phyloP scores from a whole-genome alignment of 2,888 invertebrate genomes.

The Arrhopalites spinosus region DNA sequence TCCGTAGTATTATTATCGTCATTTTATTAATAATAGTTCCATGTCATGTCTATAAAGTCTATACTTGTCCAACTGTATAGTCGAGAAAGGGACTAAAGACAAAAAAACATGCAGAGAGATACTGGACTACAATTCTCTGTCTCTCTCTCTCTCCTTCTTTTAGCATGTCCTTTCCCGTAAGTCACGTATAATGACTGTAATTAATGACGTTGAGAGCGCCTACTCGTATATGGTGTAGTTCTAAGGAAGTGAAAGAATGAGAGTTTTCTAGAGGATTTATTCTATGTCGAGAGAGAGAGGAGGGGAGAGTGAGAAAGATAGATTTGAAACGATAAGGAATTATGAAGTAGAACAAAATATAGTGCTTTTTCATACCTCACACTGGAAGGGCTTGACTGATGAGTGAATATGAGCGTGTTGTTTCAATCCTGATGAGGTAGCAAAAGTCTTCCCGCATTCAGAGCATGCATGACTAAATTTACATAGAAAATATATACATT shows the following conservation, averaged over 20 bases:
- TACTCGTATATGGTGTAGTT: neutral
- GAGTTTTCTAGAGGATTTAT: neutral
- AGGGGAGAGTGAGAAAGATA: neutral
- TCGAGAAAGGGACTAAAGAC: too few relatives aligned
- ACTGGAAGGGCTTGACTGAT: constrained; percentile 96
- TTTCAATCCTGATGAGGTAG: constrained; percentile 95
- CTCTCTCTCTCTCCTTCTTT: too few relatives aligned
- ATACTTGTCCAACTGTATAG: too few relatives aligned
- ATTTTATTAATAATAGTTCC: too few relatives aligned
- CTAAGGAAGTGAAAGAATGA: neutral
- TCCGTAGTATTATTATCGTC: too few relatives aligned
- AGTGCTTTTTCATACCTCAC: constrained; percentile 64
- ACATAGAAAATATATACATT: too few relatives aligned
- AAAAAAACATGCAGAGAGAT: too few relatives aligned
- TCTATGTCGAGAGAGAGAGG: neutral
- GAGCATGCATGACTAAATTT: constrained; percentile 97
- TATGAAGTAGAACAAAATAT: constrained; percentile 1
- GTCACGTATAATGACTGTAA: neutral
- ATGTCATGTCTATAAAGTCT: too few relatives aligned
- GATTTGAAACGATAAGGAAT: neutral
- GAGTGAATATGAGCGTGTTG: constrained; percentile 99
- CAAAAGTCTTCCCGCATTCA: constrained; percentile 98
- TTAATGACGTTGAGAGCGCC: neutral
- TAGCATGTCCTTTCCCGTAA: neutral
- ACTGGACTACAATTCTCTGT: too few relatives aligned